Conservation (phyloP, 2,888 invertebrate species). For the Zonitis immaculata region DNA sequence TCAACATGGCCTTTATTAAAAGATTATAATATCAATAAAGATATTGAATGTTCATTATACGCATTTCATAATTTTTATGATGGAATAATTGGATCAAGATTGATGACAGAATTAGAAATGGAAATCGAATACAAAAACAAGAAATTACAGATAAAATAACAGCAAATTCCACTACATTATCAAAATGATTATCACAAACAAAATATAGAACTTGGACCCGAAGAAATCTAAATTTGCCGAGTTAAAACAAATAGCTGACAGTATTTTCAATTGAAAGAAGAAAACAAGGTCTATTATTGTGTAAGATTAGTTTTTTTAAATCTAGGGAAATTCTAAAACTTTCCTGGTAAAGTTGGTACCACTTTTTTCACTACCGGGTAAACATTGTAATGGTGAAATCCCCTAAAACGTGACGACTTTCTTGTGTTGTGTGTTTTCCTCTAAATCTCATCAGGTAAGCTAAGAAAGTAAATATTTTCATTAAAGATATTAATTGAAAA, state of each 20-base stretch:
- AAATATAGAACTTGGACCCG: background rate
- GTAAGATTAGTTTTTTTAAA: conserved; percentile 28
- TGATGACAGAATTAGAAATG: background rate
- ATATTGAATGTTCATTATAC: background rate
- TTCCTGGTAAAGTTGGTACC: no score
- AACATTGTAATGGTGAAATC: no score
- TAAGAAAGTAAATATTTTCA: no score
- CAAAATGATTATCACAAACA: background rate
- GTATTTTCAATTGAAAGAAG: conserved; percentile 23
- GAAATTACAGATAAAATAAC: background rate
- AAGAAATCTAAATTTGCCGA: background rate
- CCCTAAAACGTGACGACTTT: no score
- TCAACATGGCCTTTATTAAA: background rate
- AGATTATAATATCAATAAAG: background rate
- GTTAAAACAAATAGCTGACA: background rate
- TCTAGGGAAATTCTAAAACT: conserved; percentile 22
- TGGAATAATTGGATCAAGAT: background rate
- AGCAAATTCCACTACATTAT: background rate
- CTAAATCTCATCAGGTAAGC: no score
- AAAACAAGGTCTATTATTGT: conserved; percentile 33
- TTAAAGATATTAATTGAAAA: no score
- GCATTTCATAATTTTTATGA: background rate
- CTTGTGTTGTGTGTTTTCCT: no score
- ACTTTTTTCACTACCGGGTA: conserved; percentile 23
- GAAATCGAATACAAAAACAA: background rate